Evolutionary conservation across 1,140 invertebrate species (phyloP), one percentile per base, ranked within the genome.

Genomic region (Atopsyche davidsoni): DNA sequence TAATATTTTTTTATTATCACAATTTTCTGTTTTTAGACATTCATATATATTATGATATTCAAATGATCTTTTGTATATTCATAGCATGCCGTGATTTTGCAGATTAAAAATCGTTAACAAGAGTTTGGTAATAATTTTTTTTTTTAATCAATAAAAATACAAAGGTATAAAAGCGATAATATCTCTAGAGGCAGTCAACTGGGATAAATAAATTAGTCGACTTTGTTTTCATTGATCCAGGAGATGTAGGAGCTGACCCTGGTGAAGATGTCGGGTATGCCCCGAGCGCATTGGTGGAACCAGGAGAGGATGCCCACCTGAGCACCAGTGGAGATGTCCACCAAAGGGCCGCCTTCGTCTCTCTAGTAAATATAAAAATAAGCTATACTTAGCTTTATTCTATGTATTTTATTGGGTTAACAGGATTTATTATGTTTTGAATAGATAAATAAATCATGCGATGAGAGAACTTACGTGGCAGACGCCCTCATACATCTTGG

Each of bases 211-310:
- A 28, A 4, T 43, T 43, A 43, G 2, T 22, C 19, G 24, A 43
- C 41, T 18, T 41, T 31, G 16, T 52, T 45, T 16, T 2, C 18
- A 14, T 57, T 36, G 6, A 72, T 72, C 70, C 70, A 72, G 38
- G 64, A 55, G 13, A 59, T 64, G 59, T 66, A 72, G 21, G 62
- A 56, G 57, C 57, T 68, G 2, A 83, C 73, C 31, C 79, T 71
- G 3, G 78, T 75, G 62, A 82, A 82, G 13, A 83, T 77, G 13
- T 81, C 81, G 4, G 80, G 80, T 43, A 68, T 67, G 2, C 71
- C 72, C 3, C 60, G 58, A 0, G 76, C 78, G 55, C 78, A 80
- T 1, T 76, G 76, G 19, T 69, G 66, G 7, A 76, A 77, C 70
- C 78, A 80, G 1, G 77, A 79, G 2, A 78, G 76, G 13, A 79